A percentile compares a stretch with the other conserved stretches of the same genome.
These are phyloP conservation scores for Scelioninae gen. 2 DNA, from an alignment of 2,888 invertebrate species.

Conservation along the genomic window DNA sequence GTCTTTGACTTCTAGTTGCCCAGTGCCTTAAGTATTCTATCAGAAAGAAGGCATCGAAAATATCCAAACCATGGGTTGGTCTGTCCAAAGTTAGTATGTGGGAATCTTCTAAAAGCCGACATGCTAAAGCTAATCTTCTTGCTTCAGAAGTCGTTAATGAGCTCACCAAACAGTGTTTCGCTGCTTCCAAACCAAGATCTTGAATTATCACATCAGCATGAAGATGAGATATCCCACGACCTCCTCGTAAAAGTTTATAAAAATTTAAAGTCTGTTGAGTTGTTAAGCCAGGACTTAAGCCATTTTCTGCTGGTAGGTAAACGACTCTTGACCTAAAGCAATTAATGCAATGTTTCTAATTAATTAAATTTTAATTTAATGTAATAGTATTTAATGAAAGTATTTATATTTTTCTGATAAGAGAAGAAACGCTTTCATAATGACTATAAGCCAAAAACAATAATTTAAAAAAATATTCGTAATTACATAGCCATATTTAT, in stretches of 20 bases:
- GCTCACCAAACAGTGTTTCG: constrained; percentile 89
- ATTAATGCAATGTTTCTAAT: constrained; percentile 1
- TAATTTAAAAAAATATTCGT: too few relatives aligned
- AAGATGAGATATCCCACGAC: constrained; percentile 79
- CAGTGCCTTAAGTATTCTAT: constrained; percentile 96
- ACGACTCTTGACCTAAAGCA: constrained; percentile 80
- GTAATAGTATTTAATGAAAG: too few relatives aligned
- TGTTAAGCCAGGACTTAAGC: constrained; percentile 90
- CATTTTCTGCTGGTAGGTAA: constrained; percentile 85
- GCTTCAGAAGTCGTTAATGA: constrained; percentile 92
- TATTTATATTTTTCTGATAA: too few relatives aligned
- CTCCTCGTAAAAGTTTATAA: constrained; percentile 85
- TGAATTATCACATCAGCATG: constrained; percentile 90
- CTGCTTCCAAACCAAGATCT: constrained; percentile 93
- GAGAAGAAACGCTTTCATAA: too few relatives aligned
- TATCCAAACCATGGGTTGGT: constrained; percentile 92
- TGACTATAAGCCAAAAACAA: too few relatives aligned
- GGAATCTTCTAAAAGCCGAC: constrained; percentile 90
- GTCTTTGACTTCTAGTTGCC: constrained; percentile 83
- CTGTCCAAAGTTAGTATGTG: constrained; percentile 92
- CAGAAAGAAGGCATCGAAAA: constrained; percentile 96
- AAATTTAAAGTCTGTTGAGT: constrained; percentile 92
- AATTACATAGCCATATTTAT: too few relatives aligned
- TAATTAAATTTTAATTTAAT: too few relatives aligned
- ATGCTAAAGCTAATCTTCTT: constrained; percentile 90